Evolutionary conservation across 2,888 invertebrate genomes (phyloP), one percentile per base, ranked within the genome.

Genomic region (Tetragonisca angustula): DNA sequence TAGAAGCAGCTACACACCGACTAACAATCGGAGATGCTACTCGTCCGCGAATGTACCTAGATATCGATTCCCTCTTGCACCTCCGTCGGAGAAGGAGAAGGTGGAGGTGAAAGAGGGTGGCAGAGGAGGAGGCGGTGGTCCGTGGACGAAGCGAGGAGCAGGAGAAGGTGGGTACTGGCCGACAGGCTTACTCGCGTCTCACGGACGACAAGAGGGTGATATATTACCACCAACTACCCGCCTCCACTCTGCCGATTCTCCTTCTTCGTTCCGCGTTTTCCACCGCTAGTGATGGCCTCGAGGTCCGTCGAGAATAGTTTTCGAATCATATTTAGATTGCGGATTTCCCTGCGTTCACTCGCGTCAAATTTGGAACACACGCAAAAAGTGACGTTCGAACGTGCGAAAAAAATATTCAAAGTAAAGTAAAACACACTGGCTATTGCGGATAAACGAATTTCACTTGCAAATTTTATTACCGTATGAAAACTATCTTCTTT

Each of bases 191-290:
- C 93, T 93, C 91, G 92, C 91, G 91, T 92, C 93, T 93, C 92
- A 91, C 89, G 91, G 92, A 93, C 92, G 94, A 94, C 94, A 92
- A 92, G 93, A 92, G 92, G 92, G 93, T 94, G 94, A 94, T 94
- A 93, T 94, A 94, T 94, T 93, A 91, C 92, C 92, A 89, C 91
- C 86, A 91, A 91, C 91, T 89, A 92, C 87, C 91, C 91, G 87
- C 89, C 84, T 78, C 85, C 87, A 84, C 86, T 86, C 81, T 62
- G 54, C 49, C 70, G 49, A 21, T 50, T 71, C 75, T 75, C 70
- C 75, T 80, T 67, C 82, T 70, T 70, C 74, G 74, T 75, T 70
- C 65, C 73, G 24, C 75, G 65, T 75, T 75, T 72, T 67, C 61
- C 71, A 50, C 50, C 61, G 79, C 84, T 84, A 81, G 82, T 68